Percentiles rank a stretch among this genome's conserved stretches.
Conservation (phyloP, 2,113 vertebrate species). For the Pandion haliaetus region DNA sequence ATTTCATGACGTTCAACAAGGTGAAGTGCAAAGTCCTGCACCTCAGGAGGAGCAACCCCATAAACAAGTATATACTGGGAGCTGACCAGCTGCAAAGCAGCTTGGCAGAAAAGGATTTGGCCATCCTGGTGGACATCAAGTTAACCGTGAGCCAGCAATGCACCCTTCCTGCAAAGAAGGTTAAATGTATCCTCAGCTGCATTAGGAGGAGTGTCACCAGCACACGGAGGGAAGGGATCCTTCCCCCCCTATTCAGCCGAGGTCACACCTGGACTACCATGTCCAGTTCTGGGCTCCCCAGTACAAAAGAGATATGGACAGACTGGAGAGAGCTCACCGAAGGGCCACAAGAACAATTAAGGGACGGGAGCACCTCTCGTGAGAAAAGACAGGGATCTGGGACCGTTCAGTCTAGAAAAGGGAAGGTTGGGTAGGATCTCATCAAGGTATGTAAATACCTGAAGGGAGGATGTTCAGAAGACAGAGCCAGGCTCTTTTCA, state of each 20-base stretch:
- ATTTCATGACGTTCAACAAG: neutral
- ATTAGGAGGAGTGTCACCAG: neutral
- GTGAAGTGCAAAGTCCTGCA: neutral
- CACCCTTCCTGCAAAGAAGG: neutral
- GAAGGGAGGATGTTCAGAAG: neutral
- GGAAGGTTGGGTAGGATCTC: neutral
- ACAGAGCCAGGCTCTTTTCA: neutral
- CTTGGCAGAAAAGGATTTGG: neutral
- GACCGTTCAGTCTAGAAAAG: neutral
- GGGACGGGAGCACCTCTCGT: neutral
- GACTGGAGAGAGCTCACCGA: neutral
- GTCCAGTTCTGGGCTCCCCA: neutral
- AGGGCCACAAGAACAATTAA: neutral
- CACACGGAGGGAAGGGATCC: neutral
- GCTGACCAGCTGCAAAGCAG: neutral
- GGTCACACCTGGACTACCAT: neutral
- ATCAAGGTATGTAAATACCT: neutral
- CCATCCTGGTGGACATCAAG: neutral
- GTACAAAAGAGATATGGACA: neutral
- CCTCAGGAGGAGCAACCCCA: neutral
- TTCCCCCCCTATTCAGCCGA: neutral
- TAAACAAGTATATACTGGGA: neutral
- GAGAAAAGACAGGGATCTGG: neutral
- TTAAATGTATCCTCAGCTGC: neutral
- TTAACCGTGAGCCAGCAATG: neutral